Evolutionary conservation across 2,113 vertebrate species (phyloP), one percentile per base, ranked within the genome.

Genomic region (Bubalus kerabau): DNA sequence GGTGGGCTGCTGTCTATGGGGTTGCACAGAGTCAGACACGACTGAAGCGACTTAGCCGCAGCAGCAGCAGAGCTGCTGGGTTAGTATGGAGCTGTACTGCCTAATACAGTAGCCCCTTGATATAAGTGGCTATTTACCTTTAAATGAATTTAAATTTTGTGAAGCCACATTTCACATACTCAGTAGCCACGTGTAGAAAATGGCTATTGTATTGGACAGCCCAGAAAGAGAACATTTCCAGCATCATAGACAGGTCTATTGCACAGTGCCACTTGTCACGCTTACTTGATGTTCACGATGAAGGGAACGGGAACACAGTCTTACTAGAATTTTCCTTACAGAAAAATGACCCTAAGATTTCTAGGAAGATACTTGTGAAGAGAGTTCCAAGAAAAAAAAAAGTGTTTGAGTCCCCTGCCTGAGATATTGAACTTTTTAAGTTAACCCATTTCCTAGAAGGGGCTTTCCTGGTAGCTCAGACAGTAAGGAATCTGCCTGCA

Each of bases 351-450:
- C 15, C 64, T 60, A 86, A n/a, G 28, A 83, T 96, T 97, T 94
- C 88, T 80, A 95, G 74, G 52, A 92, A 87, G 4, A 60, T 57
- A 56, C n/a, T 28, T 87, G 9, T 52, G 19, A 67, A 60, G 7
- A 91, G 26, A 94, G n/a, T 62, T 85, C 59, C 26, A 92, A 24
- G 54, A 60, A 83, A 93, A 80, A 15, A 17, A 56, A 71, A 23
- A 36, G n/a, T 78, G 24, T 89, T 56, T 93, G 56, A 88, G 46
- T 83, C 52, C 19, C 10, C 91, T 67, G 10, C 43, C 50, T 57
- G 46, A 95, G 6, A 80, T 64, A 83, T 2, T 87, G 26, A 90
- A 87, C 81, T 92, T 97, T 97, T 96, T 32, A 98, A 96, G 62
- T 52, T 11, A 62, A 91, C 80, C 87, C 19, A 95, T 78, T 94